Base-by-base conservation (phyloP, 2,113 vertebrate genomes). In the Sylvia atricapilla region DNA sequence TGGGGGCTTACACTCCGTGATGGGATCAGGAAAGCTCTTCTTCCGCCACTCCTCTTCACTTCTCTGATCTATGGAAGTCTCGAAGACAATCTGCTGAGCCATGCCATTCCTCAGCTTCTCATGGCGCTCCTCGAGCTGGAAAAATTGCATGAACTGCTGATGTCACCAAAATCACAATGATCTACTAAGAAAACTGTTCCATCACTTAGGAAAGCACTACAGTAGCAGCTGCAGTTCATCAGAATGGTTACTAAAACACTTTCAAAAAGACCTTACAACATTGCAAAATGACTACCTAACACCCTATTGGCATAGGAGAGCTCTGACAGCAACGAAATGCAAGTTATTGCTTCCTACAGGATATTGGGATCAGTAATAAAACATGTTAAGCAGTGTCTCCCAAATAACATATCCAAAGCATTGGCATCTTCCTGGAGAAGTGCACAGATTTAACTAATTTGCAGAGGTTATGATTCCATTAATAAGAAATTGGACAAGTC, bases 71-170 rank as follows among this genome's bases (percentile, higher is more conserved):
- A 99, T 97, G 33, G 97, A 94, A 13, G 95, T 97, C 97, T 99
- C 99, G 88, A 99, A 99, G 55, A 98, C 87, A 37, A 99, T 98
- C 97, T 99, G 99, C 97, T 99, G 98, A 69, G 97, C 97, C 99
- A 99, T 99, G 80, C 99, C 98, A 82, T 96, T 97, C 75, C 98
- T 98, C 80, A 99, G 98, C 97, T 98, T 99, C 89, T 99, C 99
- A 2, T 99, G 99, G 85, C 98, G 98, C 64, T 98, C 96, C 96
- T 99, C 99, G 20, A 99, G 98, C 99, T 99, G 96, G 60, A 98
- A 98, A 75, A 94, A 96, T 37, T 33, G 81, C 0, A 1, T n/a
- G 28, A 66, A 78, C 33, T 20, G 39, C 33, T 14, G 39, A 79
- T 66, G 27, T 20, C 44, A 73, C 27, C 20, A 39, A 77, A 58